Conservation (phyloP, 2,888 invertebrate species). For the Spodoptera littoralis region DNA sequence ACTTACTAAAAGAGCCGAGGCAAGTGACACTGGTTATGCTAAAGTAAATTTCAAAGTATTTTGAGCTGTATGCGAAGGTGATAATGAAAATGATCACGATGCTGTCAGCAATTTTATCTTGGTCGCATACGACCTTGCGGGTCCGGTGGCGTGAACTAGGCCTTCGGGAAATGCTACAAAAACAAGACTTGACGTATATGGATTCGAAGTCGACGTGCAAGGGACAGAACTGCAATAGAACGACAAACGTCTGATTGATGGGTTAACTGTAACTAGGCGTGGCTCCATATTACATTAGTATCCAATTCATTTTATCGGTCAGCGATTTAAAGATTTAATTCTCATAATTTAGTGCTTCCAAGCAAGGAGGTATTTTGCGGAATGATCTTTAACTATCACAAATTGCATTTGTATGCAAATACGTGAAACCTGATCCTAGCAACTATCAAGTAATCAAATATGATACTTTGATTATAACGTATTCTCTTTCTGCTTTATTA, state of each 20-base stretch:
- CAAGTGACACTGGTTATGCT: slow-evolving; percentile 22
- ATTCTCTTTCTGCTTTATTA: background rate
- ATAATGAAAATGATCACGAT: slow-evolving; percentile 55
- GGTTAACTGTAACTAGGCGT: slow-evolving; percentile 79
- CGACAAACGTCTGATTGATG: slow-evolving; percentile 77
- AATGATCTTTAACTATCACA: slow-evolving; percentile 18
- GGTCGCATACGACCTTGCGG: slow-evolving; percentile 76
- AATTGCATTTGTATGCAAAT: slow-evolving; percentile 32
- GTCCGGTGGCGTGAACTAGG: slow-evolving; percentile 75
- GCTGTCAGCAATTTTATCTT: slow-evolving; percentile 59
- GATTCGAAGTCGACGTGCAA: slow-evolving; percentile 67
- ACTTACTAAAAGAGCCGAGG: slow-evolving; percentile 45
- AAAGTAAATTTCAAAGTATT: slow-evolving; percentile 47
- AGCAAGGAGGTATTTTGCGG: slow-evolving; percentile 29
- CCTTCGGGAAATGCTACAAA: slow-evolving; percentile 82
- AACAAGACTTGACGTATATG: slow-evolving; percentile 80
- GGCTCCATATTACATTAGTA: slow-evolving; percentile 62
- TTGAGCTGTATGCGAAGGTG: slow-evolving; percentile 64
- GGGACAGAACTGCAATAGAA: slow-evolving; percentile 73
- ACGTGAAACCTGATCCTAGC: slow-evolving; percentile 25
- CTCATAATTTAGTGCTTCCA: slow-evolving; percentile 11
- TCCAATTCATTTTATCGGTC: slow-evolving; percentile 68
- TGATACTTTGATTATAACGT: background rate
- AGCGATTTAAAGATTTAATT: slow-evolving; percentile 58
- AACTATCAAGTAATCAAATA: slow-evolving; percentile 24